These are phyloP conservation scores for Anser cygnoides DNA, from an alignment of 2,113 vertebrate genomes.

Conservation along the genomic window DNA sequence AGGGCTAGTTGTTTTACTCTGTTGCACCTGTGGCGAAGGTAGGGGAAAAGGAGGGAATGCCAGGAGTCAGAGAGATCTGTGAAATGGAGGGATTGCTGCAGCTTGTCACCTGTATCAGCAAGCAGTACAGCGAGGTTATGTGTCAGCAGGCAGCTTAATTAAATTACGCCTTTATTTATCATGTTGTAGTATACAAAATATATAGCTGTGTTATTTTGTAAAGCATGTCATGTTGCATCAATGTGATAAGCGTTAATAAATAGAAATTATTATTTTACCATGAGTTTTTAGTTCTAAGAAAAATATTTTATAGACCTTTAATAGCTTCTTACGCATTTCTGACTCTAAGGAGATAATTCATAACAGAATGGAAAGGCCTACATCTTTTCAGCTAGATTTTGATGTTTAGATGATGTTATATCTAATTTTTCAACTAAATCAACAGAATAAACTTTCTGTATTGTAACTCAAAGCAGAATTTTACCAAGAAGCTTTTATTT, in stretches of 20 bases:
- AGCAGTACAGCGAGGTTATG: rapidly evolving
- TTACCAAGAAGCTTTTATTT: background rate
- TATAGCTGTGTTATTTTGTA: background rate
- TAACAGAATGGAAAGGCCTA: background rate
- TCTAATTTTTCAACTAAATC: background rate
- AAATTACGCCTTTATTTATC: background rate
- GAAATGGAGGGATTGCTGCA: background rate
- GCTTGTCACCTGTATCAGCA: background rate
- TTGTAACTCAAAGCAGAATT: background rate
- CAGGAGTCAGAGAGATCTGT: rapidly evolving
- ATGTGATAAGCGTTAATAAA: background rate
- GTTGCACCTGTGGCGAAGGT: background rate
- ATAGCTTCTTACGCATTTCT: background rate
- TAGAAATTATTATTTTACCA: background rate
- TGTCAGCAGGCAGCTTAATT: background rate
- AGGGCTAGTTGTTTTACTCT: background rate
- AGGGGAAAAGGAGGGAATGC: background rate
- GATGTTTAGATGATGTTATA: background rate
- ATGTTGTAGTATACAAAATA: background rate
- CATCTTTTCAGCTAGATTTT: background rate
- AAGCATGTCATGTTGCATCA: background rate
- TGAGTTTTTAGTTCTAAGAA: background rate
- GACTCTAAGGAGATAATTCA: background rate
- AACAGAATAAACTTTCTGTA: background rate
- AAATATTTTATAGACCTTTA: background rate